Conservation (phyloP, 2,113 vertebrate genomes). For the Anoura caudifer region DNA sequence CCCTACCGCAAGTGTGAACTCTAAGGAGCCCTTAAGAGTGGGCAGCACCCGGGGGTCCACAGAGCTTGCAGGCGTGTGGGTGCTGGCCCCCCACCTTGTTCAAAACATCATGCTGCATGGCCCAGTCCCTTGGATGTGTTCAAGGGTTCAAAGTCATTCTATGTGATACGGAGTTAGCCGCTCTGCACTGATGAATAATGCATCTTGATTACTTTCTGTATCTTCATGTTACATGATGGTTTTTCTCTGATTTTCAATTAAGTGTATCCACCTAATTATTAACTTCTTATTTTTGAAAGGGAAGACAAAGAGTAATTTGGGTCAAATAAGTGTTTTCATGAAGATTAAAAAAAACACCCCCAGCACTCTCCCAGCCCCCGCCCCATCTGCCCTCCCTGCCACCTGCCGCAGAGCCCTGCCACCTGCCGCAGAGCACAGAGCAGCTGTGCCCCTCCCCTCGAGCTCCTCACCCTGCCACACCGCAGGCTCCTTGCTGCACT, state of each 20-base stretch:
- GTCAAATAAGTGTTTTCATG: background rate
- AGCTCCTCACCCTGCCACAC: no score
- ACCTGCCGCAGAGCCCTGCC: no score
- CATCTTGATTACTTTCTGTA: rapidly evolving
- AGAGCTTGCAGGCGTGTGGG: rapidly evolving
- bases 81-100: background rate
- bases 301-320: background rate
- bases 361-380: background rate
- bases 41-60: rapidly evolving
- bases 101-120: background rate
- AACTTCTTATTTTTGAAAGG: background rate
- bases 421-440: no score
- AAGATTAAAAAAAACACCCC: background rate
- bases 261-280: background rate
- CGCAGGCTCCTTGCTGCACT: background rate
- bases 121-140: background rate
- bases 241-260: background rate
- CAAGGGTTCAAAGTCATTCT: background rate
- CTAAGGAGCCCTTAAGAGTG: background rate
- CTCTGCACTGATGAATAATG: background rate
- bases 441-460: background rate
- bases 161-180: rapidly evolving
- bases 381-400: no score
- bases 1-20: rapidly evolving
- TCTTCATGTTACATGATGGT: rapidly evolving